phyloP scores from a whole-genome alignment of 2,888 invertebrate genomes.

The Drosophila pseudotalamancana region DNA sequence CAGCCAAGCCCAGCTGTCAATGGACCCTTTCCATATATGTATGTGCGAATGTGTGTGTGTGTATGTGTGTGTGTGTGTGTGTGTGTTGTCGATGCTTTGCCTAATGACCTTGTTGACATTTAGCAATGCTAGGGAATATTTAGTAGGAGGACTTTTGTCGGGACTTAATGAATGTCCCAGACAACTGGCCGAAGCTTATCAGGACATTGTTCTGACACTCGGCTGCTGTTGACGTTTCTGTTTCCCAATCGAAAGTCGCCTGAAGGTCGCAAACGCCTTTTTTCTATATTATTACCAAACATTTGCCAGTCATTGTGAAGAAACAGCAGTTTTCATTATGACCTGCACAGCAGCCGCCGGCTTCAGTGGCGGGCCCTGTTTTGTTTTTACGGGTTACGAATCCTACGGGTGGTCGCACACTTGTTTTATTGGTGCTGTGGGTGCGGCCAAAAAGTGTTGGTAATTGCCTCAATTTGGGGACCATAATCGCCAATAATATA shows the following conservation, averaged over 20 bases:
- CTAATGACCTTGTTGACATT: constrained; percentile 58
- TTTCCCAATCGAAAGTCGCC: constrained; percentile 40
- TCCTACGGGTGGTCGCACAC: constrained; percentile 39
- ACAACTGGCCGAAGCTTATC: constrained; percentile 41
- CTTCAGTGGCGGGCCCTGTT: not conserved
- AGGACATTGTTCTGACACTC: constrained; percentile 14
- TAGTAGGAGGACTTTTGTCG: constrained; percentile 32
- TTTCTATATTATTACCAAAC: constrained; percentile 2
- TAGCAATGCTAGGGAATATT: constrained; percentile 37
- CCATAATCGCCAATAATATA: constrained; percentile 33
- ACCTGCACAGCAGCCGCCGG: not conserved
- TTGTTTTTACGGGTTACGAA: not conserved
- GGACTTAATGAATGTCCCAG: constrained; percentile 54
- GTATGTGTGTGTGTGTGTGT: constrained; percentile 18
- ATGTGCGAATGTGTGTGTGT: constrained; percentile 19
- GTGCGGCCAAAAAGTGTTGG: constrained; percentile 32
- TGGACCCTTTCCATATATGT: constrained; percentile 3
- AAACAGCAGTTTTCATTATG: not conserved
- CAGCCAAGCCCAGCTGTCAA: constrained; percentile 4
- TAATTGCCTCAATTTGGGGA: constrained; percentile 47
- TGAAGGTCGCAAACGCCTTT: constrained; percentile 33
- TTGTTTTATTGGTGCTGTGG: constrained; percentile 33
- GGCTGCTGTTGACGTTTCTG: not conserved
- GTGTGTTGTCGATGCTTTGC: constrained; percentile 17
- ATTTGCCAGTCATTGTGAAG: constrained; percentile 4